A percentile compares a stretch with the other conserved stretches of the same genome.
These are phyloP conservation scores for Priocnemis perturbator DNA, from an alignment of 2,888 invertebrate genomes.

Conservation along the genomic window DNA sequence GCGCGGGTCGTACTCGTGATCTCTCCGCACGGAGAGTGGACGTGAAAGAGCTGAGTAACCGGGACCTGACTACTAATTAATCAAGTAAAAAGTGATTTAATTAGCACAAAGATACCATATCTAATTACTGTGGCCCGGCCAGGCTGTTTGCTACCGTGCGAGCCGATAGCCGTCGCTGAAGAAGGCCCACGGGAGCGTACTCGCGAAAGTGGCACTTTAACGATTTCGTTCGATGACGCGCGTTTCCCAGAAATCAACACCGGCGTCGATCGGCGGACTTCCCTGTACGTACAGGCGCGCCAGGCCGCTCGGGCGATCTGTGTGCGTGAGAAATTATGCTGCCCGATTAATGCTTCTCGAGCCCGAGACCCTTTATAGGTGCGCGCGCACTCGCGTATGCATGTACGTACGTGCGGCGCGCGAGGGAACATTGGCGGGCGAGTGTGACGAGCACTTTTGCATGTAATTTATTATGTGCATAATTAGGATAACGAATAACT, in stretches of 20 bases:
- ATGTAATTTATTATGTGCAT: constrained; percentile 57
- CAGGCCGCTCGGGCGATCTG: constrained; percentile 6
- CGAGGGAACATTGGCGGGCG: constrained; percentile 14
- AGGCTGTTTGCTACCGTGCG: background rate
- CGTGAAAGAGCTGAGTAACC: too few relatives aligned
- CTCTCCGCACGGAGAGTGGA: constrained; percentile 1
- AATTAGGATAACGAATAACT: constrained; percentile 56
- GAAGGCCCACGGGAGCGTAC: background rate
- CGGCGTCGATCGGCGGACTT: too few relatives aligned
- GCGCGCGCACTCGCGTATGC: background rate
- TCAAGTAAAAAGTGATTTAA: constrained; percentile 53
- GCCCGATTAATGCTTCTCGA: constrained; percentile 30
- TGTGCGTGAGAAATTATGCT: constrained; percentile 32
- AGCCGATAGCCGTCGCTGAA: background rate
- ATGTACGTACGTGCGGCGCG: background rate
- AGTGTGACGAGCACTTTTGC: constrained; percentile 46
- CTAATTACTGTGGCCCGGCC: constrained; percentile 43
- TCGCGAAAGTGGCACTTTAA: constrained; percentile 38
- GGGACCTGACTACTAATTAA: constrained; percentile 45
- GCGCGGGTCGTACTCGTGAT: constrained; percentile 16
- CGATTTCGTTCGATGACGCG: constrained; percentile 36
- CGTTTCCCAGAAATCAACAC: constrained; percentile 44
- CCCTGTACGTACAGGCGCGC: background rate
- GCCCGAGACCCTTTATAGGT: background rate
- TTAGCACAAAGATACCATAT: constrained; percentile 49